phyloP scores from a whole-genome alignment of 2,888 invertebrate species.

The Agrotis ipsilon region DNA sequence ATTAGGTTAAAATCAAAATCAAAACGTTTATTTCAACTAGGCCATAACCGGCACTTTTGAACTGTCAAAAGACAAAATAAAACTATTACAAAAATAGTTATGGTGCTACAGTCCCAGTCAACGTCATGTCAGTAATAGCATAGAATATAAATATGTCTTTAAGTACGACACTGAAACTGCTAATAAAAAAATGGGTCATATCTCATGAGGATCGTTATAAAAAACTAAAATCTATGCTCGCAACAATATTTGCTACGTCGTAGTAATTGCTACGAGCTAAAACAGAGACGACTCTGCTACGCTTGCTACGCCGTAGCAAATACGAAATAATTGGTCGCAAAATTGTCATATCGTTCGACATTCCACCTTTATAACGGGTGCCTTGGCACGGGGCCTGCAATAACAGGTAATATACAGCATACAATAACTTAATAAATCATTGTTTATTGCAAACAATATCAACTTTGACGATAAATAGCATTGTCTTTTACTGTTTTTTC shows the following conservation, averaged over 20 bases:
- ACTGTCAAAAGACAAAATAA: too few relatives aligned
- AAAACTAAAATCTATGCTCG: constrained; percentile 1
- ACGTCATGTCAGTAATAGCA: too few relatives aligned
- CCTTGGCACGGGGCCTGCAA: constrained; percentile 1
- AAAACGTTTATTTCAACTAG: too few relatives aligned
- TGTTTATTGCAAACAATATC: constrained; percentile 36
- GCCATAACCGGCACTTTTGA: too few relatives aligned
- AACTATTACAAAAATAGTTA: too few relatives aligned
- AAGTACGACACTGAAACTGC: too few relatives aligned
- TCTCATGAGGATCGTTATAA: background rate
- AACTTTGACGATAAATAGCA: constrained; percentile 19
- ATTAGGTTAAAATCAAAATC: too few relatives aligned
- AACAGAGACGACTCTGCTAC: constrained; percentile 25
- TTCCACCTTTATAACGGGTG: constrained; percentile 15
- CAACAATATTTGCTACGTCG: background rate
- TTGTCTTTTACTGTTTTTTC: constrained; percentile 15
- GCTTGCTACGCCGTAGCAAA: constrained; percentile 27
- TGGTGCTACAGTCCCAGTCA: too few relatives aligned
- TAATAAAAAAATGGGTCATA: too few relatives aligned
- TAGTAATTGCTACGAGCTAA: constrained; percentile 26
- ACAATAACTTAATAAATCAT: constrained; percentile 34
- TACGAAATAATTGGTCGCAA: background rate
- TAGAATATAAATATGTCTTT: too few relatives aligned
- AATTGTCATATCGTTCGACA: background rate
- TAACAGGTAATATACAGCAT: constrained; percentile 11